Evolutionary conservation across 2,888 invertebrate genomes (phyloP).

Genomic region (Drosophila bunnanda): DNA sequence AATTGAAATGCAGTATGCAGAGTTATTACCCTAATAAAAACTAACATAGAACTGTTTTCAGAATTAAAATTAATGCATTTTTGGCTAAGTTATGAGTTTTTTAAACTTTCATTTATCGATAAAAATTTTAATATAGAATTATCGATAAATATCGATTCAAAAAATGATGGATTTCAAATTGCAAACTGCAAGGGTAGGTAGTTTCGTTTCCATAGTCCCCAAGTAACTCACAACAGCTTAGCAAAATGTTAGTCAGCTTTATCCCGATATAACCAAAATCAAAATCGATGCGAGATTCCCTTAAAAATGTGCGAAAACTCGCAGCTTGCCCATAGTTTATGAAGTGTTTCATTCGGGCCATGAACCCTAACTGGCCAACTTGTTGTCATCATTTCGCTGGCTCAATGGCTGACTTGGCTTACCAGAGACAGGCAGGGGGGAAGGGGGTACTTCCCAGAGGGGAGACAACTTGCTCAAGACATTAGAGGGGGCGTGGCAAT

Average conservation of each 20-base stretch:
- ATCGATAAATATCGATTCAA: too few relatives aligned
- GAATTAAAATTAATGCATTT: too few relatives aligned
- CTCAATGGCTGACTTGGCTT: conserved; percentile 5
- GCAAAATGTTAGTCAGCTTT: not conserved
- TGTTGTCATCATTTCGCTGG: conserved; percentile 29
- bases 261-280: not conserved
- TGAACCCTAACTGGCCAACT: conserved; percentile 33
- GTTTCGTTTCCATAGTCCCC: not conserved
- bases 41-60: too few relatives aligned
- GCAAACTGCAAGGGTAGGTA: too few relatives aligned
- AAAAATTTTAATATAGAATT: too few relatives aligned
- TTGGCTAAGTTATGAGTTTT: too few relatives aligned
- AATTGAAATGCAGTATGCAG: too few relatives aligned
- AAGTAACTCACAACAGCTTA: conserved; percentile 4
- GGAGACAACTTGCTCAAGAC: conserved; percentile 42
- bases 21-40: too few relatives aligned
- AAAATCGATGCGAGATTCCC: conserved; percentile 12
- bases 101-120: too few relatives aligned
- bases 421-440: not conserved
- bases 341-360: conserved; percentile 30
- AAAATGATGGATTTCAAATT: too few relatives aligned
- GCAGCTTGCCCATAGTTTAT: conserved; percentile 24
- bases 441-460: not conserved
- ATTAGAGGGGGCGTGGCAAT: conserved; percentile 17
- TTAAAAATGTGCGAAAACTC: conserved; percentile 19